Evolutionary conservation across 2,888 invertebrate genomes (phyloP).

Genomic region (Zootermopsis nevadensis): DNA sequence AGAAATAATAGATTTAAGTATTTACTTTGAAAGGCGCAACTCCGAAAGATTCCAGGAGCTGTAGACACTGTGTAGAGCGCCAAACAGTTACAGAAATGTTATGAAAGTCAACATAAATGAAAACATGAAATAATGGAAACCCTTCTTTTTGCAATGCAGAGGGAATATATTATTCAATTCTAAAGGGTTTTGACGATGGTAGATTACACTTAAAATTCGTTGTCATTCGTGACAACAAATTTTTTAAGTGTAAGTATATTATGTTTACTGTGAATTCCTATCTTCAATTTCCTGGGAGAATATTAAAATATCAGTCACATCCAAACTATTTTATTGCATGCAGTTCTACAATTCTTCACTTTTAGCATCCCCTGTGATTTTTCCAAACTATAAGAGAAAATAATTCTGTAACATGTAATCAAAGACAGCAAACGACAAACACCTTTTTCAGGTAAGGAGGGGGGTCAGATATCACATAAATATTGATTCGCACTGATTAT

Average conservation of each 20-base stretch:
- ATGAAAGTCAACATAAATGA: background rate
- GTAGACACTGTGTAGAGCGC: background rate
- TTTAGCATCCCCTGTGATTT: conserved; percentile 9
- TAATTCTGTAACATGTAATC: conserved; percentile 22
- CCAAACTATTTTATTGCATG: background rate
- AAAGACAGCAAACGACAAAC: conserved; percentile 16
- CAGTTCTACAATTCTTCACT: background rate
- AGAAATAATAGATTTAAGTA: background rate
- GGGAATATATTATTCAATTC: no score
- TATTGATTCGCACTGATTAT: conserved; percentile 20
- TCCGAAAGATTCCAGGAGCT: background rate
- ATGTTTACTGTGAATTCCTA: background rate
- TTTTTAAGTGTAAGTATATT: background rate
- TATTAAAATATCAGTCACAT: background rate
- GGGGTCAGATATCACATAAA: conserved; percentile 15
- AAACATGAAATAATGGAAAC: background rate
- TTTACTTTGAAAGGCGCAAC: background rate
- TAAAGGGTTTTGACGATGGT: no score
- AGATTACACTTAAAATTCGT: no score
- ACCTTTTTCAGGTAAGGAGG: background rate
- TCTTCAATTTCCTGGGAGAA: background rate
- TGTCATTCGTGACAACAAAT: no score
- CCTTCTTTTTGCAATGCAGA: conserved; percentile 1
- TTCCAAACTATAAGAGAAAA: conserved; percentile 27
- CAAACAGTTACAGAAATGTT: conserved; percentile 3